phyloP scores from a whole-genome alignment of 92 coral and sea anemone genomes.

The Virgularia gustaviana region DNA sequence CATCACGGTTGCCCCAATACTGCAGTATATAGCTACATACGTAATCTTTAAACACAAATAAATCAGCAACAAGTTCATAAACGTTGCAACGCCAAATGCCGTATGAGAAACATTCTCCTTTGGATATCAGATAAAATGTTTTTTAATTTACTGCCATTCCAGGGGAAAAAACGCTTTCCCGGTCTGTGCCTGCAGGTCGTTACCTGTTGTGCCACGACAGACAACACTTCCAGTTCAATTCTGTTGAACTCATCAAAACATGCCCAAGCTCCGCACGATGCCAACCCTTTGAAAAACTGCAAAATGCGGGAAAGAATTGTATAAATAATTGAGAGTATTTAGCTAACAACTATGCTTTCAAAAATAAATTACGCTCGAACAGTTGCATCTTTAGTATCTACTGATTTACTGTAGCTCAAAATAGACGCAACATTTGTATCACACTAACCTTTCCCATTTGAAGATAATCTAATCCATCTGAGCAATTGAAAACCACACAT shows the following conservation, averaged over 20 bases:
- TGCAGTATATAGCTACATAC: not conserved
- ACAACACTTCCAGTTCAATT: slow-evolving; percentile 94
- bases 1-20: not conserved
- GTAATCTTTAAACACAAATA: not conserved
- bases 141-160: no score
- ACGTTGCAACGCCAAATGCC: no score
- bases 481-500: slow-evolving; percentile 98
- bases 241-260: slow-evolving; percentile 99
- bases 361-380: not conserved
- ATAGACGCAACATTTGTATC: not conserved
- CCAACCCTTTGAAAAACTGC: slow-evolving; percentile 96
- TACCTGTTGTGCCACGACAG: slow-evolving; percentile 99
- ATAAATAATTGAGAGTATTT: not conserved
- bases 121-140: no score
- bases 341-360: not conserved
- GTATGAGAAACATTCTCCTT: no score
- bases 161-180: not conserved
- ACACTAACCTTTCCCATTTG: slow-evolving; percentile 94
- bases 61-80: not conserved
- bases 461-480: slow-evolving; percentile 95
- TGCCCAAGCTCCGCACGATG: slow-evolving; percentile 99
- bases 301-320: not conserved
- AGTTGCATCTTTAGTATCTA: not conserved
- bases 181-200: not conserved
- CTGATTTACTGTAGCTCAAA: no score